Percentiles rank a stretch among this genome's conserved stretches.
phyloP scores from a whole-genome alignment of 1,140 invertebrate species.

The Monomorium pharaonis region DNA sequence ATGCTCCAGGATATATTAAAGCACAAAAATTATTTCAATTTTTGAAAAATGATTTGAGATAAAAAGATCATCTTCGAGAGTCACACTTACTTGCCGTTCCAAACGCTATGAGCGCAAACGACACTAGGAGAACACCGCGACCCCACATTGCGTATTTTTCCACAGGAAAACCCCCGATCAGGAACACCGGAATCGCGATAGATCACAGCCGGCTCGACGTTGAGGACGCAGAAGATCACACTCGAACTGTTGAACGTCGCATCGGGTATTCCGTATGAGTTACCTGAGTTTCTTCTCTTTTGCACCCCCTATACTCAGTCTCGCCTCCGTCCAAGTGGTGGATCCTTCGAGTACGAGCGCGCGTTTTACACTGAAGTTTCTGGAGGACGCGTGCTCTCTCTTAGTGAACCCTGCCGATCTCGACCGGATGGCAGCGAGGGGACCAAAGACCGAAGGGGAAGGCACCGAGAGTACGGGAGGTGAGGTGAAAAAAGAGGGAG shows the following conservation, averaged over 20 bases:
- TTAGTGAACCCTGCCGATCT: constrained; percentile 80
- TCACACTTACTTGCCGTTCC: constrained; percentile 37
- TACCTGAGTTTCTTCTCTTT: constrained; percentile 3
- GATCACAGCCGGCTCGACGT: background rate
- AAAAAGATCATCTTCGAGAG: background rate
- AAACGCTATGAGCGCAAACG: constrained; percentile 3
- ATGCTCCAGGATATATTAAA: background rate
- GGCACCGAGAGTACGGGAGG: constrained; percentile 14
- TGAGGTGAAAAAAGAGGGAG: constrained; percentile 47
- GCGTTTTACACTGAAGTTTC: constrained; percentile 82
- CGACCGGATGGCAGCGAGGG: constrained; percentile 74
- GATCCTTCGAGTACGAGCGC: constrained; percentile 80
- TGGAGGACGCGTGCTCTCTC: constrained; percentile 78
- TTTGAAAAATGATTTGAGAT: background rate
- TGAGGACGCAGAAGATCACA: background rate
- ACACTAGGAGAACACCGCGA: background rate
- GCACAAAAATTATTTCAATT: background rate
- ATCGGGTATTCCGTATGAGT: background rate
- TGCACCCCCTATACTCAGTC: constrained; percentile 10
- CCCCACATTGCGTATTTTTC: constrained; percentile 15
- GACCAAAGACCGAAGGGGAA: constrained; percentile 73
- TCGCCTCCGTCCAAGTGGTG: background rate
- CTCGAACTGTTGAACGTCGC: background rate
- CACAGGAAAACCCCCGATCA: background rate
- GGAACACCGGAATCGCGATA: constrained; percentile 15